phyloP scores from a whole-genome alignment of 1,140 invertebrate species.

The Lepeophtheirus salmonis region DNA sequence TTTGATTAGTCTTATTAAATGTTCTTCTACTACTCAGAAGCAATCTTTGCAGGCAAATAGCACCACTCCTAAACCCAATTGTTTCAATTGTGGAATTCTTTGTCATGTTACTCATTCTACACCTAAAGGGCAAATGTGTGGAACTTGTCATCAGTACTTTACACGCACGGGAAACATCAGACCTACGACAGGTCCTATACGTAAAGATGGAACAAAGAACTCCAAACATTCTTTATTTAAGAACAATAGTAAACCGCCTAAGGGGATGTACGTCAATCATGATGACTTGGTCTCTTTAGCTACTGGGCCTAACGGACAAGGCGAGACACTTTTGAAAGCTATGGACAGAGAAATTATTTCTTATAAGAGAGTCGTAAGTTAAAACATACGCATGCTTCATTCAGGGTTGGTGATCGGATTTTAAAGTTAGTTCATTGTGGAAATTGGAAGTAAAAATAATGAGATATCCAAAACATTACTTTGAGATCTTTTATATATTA shows the following conservation, averaged over 20 bases:
- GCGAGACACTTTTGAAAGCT: constrained; percentile 61
- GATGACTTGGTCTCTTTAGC: constrained; percentile 80
- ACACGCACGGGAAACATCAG: constrained; percentile 26
- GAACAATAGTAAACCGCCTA: constrained; percentile 72
- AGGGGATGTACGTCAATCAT: constrained; percentile 90
- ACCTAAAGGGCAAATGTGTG: constrained; percentile 52
- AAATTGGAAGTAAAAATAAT: no score
- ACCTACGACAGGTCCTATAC: constrained; percentile 43
- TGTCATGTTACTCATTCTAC: constrained; percentile 48
- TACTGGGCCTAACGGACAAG: constrained; percentile 44
- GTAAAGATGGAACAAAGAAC: constrained; percentile 28
- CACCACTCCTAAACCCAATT: constrained; percentile 27
- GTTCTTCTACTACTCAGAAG: no score
- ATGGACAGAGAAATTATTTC: constrained; percentile 82
- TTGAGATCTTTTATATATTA: no score
- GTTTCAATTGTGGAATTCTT: constrained; percentile 54
- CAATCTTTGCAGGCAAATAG: no score
- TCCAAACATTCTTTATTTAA: constrained; percentile 29
- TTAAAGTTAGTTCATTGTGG: no score
- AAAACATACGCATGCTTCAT: no score
- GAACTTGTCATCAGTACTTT: constrained; percentile 43
- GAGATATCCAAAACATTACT: no score
- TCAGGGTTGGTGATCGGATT: no score
- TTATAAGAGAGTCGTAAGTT: constrained; percentile 76
- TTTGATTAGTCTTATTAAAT: no score